These are phyloP conservation scores for Phocides pigmalion DNA, from an alignment of 1,140 invertebrate species.

Conservation along the genomic window DNA sequence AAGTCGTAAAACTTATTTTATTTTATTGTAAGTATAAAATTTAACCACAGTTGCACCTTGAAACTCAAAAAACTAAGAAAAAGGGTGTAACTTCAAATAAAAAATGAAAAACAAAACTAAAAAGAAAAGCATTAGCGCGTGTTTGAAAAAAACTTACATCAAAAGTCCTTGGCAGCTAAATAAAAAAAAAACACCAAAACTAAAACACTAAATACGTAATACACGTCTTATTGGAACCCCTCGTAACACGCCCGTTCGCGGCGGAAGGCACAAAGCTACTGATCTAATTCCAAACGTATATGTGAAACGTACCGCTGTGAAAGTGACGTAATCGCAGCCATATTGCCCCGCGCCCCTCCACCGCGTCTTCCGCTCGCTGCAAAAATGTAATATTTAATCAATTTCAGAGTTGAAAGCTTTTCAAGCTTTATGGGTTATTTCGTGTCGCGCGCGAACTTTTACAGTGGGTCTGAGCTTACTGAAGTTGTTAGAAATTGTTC, in stretches of 20 bases:
- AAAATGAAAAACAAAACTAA: background rate
- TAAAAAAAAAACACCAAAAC: conserved; percentile 51
- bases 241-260: conserved; percentile 39
- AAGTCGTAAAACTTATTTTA: conserved; percentile 33
- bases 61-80: background rate
- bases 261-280: conserved; percentile 58
- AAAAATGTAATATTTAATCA: conserved; percentile 77
- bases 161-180: conserved; percentile 24
- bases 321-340: conserved; percentile 78
- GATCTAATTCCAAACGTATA: conserved; percentile 74
- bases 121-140: background rate
- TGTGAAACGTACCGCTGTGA: conserved; percentile 59
- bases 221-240: conserved; percentile 37
- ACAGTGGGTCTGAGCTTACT: background rate
- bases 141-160: conserved; percentile 35
- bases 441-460: conserved; percentile 39
- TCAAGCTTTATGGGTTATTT: conserved; percentile 44
- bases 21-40: conserved; percentile 10
- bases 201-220: conserved; percentile 48
- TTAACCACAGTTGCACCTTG: conserved; percentile 5
- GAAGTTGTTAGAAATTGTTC: conserved; percentile 9
- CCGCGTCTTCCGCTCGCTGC: conserved; percentile 64
- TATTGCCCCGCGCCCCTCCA: conserved; percentile 58
- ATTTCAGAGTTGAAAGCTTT: conserved; percentile 59
- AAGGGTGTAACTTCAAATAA: background rate